These are phyloP conservation scores for Torymus texanus DNA, from an alignment of 2,888 invertebrate species.

Conservation along the genomic window DNA sequence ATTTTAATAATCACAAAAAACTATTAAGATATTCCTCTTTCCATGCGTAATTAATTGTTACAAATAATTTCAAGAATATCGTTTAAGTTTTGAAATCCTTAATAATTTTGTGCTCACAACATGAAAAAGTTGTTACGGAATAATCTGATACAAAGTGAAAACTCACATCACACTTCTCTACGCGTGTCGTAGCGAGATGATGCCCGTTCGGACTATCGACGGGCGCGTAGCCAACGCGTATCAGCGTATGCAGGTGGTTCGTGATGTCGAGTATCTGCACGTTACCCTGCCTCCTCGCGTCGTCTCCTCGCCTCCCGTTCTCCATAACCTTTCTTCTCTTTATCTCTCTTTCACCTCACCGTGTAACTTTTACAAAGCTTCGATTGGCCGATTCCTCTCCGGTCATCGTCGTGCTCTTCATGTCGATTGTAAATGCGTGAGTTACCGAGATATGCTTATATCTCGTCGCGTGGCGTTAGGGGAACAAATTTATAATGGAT, in stretches of 20 bases:
- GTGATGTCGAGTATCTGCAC: constrained; percentile 33
- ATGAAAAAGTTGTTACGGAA: too few species aligned
- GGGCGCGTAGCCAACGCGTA: not conserved
- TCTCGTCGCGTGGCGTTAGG: constrained; percentile 8
- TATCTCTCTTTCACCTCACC: constrained; percentile 11
- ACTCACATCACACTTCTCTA: too few species aligned
- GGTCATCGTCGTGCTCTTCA: not conserved
- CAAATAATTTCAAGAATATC: too few species aligned
- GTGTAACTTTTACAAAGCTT: not conserved
- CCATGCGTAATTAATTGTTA: too few species aligned
- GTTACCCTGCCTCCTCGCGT: not conserved
- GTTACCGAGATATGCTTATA: not conserved
- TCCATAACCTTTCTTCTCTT: constrained; percentile 20
- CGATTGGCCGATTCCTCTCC: not conserved
- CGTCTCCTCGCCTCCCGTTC: not conserved
- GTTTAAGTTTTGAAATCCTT: too few species aligned
- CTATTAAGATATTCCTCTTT: too few species aligned
- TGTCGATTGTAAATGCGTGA: too few species aligned
- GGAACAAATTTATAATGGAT: constrained; percentile 29
- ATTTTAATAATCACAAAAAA: too few species aligned
- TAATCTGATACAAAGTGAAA: too few species aligned
- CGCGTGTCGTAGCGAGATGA: not conserved
- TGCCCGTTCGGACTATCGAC: not conserved
- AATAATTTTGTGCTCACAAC: too few species aligned
- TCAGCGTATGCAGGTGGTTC: constrained; percentile 25